phyloP scores from a whole-genome alignment of 2,113 vertebrate species.

The Clarias macrocephalus region DNA sequence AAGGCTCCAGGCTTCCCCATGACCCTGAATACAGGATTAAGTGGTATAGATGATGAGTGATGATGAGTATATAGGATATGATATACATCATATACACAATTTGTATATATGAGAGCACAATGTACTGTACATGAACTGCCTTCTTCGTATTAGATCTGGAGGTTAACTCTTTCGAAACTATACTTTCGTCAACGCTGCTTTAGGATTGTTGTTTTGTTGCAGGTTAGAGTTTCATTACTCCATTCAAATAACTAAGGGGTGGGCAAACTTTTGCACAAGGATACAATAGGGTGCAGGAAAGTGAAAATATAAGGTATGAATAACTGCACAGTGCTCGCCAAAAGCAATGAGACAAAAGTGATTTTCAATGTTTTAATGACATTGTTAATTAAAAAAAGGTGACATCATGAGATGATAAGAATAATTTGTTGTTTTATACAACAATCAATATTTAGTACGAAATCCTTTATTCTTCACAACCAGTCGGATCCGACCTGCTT shows the following conservation, averaged over 20 bases:
- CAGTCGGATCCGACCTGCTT: too few species aligned
- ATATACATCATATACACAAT: background rate
- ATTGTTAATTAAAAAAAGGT: too few species aligned
- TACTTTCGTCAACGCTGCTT: background rate
- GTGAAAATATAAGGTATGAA: background rate
- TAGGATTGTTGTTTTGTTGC: background rate
- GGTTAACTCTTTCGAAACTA: background rate
- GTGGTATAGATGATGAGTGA: too few species aligned
- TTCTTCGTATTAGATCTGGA: background rate
- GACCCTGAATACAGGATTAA: too few species aligned
- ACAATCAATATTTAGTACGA: too few species aligned
- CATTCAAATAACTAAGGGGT: background rate
- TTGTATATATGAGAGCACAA: background rate
- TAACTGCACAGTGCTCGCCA: background rate
- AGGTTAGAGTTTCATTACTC: background rate
- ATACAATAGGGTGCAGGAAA: background rate
- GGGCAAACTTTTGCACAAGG: background rate
- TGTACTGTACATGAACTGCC: background rate
- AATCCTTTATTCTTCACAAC: too few species aligned
- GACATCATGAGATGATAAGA: too few species aligned
- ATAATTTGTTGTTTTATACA: too few species aligned
- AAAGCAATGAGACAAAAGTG: too few species aligned
- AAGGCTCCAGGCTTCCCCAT: too few species aligned
- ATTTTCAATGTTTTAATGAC: too few species aligned
- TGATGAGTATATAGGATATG: background rate